Conservation (phyloP, 1,140 invertebrate species). For the Mesaphorura yosii region DNA sequence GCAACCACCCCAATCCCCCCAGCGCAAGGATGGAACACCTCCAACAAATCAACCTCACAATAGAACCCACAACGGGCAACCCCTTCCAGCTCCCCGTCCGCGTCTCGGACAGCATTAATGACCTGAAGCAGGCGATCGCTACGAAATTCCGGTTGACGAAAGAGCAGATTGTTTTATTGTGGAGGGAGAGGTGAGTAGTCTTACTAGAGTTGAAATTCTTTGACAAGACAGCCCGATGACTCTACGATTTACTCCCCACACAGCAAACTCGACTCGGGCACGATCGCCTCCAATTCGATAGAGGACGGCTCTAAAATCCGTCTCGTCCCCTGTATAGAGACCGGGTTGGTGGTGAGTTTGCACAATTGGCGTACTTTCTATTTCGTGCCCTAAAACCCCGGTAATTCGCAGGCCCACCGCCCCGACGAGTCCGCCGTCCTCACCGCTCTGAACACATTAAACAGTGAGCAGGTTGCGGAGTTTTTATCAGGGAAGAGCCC, state of each 20-base stretch:
- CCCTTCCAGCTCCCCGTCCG: too few species aligned
- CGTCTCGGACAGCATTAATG: conserved; percentile 75
- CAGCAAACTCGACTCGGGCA: too few species aligned
- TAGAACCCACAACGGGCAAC: too few species aligned
- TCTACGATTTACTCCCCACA: not conserved
- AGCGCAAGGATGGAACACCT: too few species aligned
- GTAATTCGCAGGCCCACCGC: conserved; percentile 62
- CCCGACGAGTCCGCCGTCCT: conserved; percentile 88
- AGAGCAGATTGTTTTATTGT: conserved; percentile 78
- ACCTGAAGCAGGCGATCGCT: conserved; percentile 79
- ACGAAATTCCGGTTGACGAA: conserved; percentile 81
- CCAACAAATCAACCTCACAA: too few species aligned
- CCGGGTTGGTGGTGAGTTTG: conserved; percentile 75
- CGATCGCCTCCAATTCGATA: too few species aligned
- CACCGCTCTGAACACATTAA: conserved; percentile 84
- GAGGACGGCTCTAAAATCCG: conserved; percentile 79
- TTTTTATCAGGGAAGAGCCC: conserved; percentile 76
- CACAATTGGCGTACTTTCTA: too few species aligned
- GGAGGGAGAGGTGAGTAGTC: conserved; percentile 66
- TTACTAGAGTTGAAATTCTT: not conserved
- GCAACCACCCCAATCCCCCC: too few species aligned
- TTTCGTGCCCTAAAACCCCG: not conserved
- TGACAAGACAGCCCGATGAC: not conserved
- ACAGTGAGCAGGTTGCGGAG: conserved; percentile 87
- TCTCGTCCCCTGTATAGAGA: conserved; percentile 82